Evolutionary conservation across 2,888 invertebrate species (phyloP).

Genomic region (Scaptomyza polygonia): DNA sequence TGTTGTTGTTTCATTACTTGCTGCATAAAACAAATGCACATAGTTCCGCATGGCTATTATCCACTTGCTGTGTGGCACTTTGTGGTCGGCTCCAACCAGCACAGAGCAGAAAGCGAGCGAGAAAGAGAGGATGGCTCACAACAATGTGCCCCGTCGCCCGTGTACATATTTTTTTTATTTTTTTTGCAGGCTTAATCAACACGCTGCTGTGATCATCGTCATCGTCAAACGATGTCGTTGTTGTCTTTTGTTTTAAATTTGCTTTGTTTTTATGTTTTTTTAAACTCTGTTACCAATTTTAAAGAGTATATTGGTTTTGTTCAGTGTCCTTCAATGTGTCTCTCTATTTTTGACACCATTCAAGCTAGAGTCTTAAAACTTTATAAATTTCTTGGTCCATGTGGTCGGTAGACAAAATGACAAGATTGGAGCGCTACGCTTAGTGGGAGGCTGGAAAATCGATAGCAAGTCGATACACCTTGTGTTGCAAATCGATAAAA

Average conservation of each 20-base stretch:
- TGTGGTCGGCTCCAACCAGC: constrained; percentile 39
- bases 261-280: background rate
- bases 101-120: background rate
- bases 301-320: too few species aligned
- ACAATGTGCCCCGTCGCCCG: constrained; percentile 63
- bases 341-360: too few species aligned
- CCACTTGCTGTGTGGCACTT: constrained; percentile 61
- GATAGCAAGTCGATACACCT: too few species aligned
- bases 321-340: too few species aligned
- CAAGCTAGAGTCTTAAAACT: too few species aligned
- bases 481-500: too few species aligned
- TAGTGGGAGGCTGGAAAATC: too few species aligned
- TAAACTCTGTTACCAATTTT: too few species aligned
- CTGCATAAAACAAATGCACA: constrained; percentile 75
- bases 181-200: constrained; percentile 67
- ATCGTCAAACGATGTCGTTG: constrained; percentile 31
- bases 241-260: constrained; percentile 4
- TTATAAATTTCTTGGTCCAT: too few species aligned
- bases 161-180: constrained; percentile 10
- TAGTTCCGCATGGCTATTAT: constrained; percentile 67
- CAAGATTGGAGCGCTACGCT: too few species aligned
- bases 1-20: constrained; percentile 74
- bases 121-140: constrained; percentile 32
- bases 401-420: too few species aligned
- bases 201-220: constrained; percentile 50